phyloP scores from a whole-genome alignment of 1,140 invertebrate genomes.

The Theocolax elegans region DNA sequence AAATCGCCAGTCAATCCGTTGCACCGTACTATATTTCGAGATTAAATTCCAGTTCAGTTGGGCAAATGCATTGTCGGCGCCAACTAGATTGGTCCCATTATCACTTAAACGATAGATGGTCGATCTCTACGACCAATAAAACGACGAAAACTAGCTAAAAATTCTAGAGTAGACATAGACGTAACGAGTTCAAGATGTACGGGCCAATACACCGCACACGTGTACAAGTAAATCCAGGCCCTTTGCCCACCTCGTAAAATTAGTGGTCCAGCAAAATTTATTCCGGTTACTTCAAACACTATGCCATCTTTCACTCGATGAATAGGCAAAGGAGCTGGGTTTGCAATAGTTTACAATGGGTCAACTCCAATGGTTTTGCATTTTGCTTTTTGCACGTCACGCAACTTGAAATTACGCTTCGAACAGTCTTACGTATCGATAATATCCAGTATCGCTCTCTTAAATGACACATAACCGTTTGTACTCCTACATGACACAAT shows the following conservation, averaged over 20 bases:
- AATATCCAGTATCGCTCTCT: conserved; percentile 43
- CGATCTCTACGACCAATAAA: conserved; percentile 49
- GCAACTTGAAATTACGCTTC: conserved; percentile 47
- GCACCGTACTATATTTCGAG: conserved; percentile 21
- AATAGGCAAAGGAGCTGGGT: conserved; percentile 44
- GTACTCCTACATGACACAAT: conserved; percentile 41
- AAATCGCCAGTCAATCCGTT: conserved; percentile 57
- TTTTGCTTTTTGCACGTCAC: conserved; percentile 47
- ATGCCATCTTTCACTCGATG: conserved; percentile 41
- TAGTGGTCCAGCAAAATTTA: conserved; percentile 50
- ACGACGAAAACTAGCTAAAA: conserved; percentile 40
- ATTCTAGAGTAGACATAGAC: conserved; percentile 45
- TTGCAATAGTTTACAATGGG: conserved; percentile 34
- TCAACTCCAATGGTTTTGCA: conserved; percentile 40
- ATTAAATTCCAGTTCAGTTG: conserved; percentile 49
- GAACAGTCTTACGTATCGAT: conserved; percentile 38
- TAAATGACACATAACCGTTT: conserved; percentile 37
- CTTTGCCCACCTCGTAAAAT: conserved; percentile 42
- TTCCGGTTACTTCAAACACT: conserved; percentile 45
- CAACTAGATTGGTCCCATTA: conserved; percentile 47
- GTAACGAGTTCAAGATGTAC: conserved; percentile 51
- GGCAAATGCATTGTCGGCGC: conserved; percentile 44
- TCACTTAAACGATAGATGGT: conserved; percentile 44
- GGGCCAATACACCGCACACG: conserved; percentile 48
- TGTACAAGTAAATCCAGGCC: conserved; percentile 50